phyloP scores from a whole-genome alignment of 2,113 vertebrate genomes.

The Thryonomys swinderianus region DNA sequence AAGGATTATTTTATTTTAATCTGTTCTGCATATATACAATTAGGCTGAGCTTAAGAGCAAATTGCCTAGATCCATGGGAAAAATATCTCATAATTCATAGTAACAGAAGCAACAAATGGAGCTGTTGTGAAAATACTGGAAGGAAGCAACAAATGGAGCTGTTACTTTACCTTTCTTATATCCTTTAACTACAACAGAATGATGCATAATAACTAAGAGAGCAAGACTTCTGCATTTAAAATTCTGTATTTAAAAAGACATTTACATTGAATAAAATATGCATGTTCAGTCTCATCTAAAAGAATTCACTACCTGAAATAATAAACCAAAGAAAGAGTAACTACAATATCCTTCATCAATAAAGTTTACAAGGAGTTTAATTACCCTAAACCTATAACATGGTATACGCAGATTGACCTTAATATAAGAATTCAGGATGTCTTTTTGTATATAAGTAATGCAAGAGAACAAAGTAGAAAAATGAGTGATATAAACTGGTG shows the following conservation, averaged over 20 bases:
- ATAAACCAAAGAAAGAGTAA: neutral
- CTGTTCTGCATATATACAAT: neutral
- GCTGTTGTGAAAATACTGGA: neutral
- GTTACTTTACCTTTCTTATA: neutral
- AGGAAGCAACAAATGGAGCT: conserved; percentile 9
- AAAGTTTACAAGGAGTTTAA: conserved; percentile 8
- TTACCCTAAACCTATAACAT: neutral
- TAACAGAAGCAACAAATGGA: conserved; percentile 21
- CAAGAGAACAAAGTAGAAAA: neutral
- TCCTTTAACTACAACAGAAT: neutral
- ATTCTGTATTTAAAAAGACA: neutral
- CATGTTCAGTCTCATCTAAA: neutral
- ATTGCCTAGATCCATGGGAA: neutral
- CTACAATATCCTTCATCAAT: neutral
- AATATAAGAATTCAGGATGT: neutral
- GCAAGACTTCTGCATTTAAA: neutral
- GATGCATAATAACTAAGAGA: neutral
- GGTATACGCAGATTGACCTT: neutral
- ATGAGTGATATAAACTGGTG: neutral
- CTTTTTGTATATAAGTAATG: neutral
- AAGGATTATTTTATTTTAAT: neutral
- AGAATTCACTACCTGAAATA: neutral
- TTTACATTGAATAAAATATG: neutral
- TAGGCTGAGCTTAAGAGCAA: neutral
- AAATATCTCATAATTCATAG: neutral